phyloP scores from a whole-genome alignment of 37 sponge, comb jelly and placozoan species.

The Halisarca cf. caerulea region DNA sequence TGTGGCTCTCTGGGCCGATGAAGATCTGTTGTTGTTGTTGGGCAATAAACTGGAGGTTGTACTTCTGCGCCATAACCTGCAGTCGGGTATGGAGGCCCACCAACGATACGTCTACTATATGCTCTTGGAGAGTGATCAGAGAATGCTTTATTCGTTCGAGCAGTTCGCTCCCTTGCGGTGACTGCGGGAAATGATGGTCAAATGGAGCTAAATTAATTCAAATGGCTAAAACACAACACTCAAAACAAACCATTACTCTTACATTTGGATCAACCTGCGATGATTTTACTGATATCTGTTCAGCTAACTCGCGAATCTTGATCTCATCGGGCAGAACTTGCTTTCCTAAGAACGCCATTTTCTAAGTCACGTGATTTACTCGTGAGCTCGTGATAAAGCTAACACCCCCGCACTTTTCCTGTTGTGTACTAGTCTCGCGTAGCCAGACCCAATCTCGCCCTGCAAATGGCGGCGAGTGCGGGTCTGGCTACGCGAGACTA shows the following conservation, averaged over 20 bases:
- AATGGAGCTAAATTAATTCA: no score
- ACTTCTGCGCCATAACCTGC: conserved; percentile 10
- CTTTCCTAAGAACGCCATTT: conserved; percentile 27
- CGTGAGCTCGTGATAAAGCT: no score
- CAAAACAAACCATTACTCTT: not conserved
- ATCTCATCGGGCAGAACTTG: conserved; percentile 26
- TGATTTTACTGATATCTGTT: conserved; percentile 23
- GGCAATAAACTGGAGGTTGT: not conserved
- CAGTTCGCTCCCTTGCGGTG: not conserved
- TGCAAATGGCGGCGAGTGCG: no score
- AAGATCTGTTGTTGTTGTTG: not conserved
- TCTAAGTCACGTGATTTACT: not conserved
- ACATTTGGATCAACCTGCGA: conserved; percentile 13
- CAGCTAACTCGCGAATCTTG: conserved; percentile 20
- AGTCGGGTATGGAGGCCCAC: not conserved
- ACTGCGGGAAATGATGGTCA: no score
- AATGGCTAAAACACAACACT: no score
- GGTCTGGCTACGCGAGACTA: no score
- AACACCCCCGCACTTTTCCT: no score
- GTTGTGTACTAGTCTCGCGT: no score
- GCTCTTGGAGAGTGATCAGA: conserved; percentile 12
- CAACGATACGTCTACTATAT: not conserved
- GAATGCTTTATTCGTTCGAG: not conserved
- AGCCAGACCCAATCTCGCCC: no score
- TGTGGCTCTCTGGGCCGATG: not conserved